These are phyloP conservation scores for Epicauta chinensis DNA, from an alignment of 1,140 invertebrate species.

Conservation along the genomic window DNA sequence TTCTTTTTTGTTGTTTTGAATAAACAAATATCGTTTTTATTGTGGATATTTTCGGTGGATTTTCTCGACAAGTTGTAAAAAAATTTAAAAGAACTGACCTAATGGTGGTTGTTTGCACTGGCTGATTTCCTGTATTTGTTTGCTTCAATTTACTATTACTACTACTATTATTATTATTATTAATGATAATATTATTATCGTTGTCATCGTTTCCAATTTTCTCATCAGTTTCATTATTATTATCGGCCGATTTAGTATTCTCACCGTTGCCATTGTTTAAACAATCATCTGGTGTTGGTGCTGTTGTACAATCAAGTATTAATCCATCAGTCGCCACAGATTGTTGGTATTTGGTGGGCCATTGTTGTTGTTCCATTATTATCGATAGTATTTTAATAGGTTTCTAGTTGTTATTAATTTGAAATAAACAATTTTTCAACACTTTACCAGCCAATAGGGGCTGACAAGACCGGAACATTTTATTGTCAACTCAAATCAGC, in stretches of 20 bases:
- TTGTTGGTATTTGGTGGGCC: conserved; percentile 35
- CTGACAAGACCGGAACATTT: conserved; percentile 38
- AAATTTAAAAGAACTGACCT: conserved; percentile 5
- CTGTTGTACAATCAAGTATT: conserved; percentile 2
- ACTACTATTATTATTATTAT: too few relatives aligned
- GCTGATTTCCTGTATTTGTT: neutral
- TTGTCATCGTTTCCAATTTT: conserved; percentile 19
- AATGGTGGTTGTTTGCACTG: conserved; percentile 2
- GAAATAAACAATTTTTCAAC: conserved; percentile 29
- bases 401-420: conserved; percentile 22
- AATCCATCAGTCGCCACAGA: conserved; percentile 23
- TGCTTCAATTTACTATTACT: too few relatives aligned
- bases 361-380: conserved; percentile 36
- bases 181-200: neutral
- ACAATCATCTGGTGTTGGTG: conserved; percentile 25
- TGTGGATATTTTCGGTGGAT: too few relatives aligned
- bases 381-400: conserved; percentile 14
- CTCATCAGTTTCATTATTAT: conserved; percentile 14
- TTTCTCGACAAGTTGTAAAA: too few relatives aligned
- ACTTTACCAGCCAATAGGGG: conserved; percentile 31
- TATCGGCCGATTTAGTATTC: neutral
- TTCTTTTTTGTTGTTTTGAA: too few relatives aligned
- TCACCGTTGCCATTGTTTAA: conserved; percentile 32
- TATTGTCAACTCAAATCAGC: conserved; percentile 41
- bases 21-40: too few relatives aligned